Percentiles rank a stretch among this genome's conserved stretches.
Conservation (phyloP, 2,113 vertebrate genomes). For the Cavia aperea region DNA sequence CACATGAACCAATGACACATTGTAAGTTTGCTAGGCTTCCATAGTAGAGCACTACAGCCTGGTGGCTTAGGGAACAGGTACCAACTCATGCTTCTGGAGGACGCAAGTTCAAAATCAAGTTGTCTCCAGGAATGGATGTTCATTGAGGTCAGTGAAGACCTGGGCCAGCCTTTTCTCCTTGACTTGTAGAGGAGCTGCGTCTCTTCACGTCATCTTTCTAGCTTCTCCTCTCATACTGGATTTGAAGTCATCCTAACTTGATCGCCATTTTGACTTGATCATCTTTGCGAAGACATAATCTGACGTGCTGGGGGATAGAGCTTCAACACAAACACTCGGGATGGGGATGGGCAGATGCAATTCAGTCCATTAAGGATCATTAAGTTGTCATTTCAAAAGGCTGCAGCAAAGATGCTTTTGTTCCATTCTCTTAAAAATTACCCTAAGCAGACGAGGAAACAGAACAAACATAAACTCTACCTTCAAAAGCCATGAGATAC, state of each 20-base stretch:
- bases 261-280: not conserved
- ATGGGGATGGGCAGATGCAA: not conserved
- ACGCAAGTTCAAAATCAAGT: not conserved
- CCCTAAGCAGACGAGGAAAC: not conserved
- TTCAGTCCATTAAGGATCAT: not conserved
- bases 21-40: not conserved
- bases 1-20: not conserved
- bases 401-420: not conserved
- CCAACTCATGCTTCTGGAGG: not conserved
- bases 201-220: not conserved
- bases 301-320: not conserved
- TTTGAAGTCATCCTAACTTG: not conserved
- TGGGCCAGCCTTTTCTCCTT: not conserved
- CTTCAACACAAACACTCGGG: not conserved
- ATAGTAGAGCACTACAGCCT: not conserved
- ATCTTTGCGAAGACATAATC: not conserved
- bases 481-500: not conserved
- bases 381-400: not conserved
- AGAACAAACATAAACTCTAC: not conserved
- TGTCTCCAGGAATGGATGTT: not conserved
- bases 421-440: not conserved
- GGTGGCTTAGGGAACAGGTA: not conserved
- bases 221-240: not conserved
- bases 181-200: not conserved
- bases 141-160: not conserved